Evolutionary conservation across 2,797 vertebrate genomes (phyloP), one percentile per base, ranked within the genome.

Genomic region (Chaunax sp.): DNA sequence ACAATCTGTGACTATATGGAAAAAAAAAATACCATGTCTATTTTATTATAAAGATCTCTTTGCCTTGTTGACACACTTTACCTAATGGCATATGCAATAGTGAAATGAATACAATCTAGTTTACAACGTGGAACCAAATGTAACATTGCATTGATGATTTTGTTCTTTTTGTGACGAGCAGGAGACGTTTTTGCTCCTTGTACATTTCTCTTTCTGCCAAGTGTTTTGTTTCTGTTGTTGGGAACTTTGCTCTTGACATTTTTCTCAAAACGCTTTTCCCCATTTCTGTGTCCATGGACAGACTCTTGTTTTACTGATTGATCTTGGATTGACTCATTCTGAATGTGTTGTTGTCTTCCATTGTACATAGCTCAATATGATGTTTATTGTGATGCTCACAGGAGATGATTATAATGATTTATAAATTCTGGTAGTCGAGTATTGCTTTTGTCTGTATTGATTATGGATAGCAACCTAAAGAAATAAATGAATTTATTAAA

Each of bases 71-170:
- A 91, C 82, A 87, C 83, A 87, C 75, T 89, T 89, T 83, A 85
- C 86, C 87, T 88, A 89, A 93, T 92, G 92, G 94, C 95, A 95
- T 96, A 97, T 98, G 96, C 96, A 98, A 97, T 95, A 96, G 93
- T 94, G 94, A 96, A 89, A 94, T 94, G 90, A 90, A 94, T 92
- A 88, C 77, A 73, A 82, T 91, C 94, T 96, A 97, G 96, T 98
- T 98, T 97, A 97, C 96, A 97, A 95, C 95, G 91, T 92, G 93
- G 94, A 98, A 98, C 96, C 96, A 98, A 98, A 97, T 95, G 94
- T 95, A 93, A 95, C 92, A 76, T 78, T 83, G 75, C 84, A 75
- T 90, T 61, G 90, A 93, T 94, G 2, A 1, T 56, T 94, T 94
- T 77, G 45, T 59, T 68, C 14, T 74, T 60, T 54, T 20, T 25